Evolutionary conservation across 2,888 invertebrate species (phyloP), one percentile per base, ranked within the genome.

Genomic region (Hypomecis punctinalis): DNA sequence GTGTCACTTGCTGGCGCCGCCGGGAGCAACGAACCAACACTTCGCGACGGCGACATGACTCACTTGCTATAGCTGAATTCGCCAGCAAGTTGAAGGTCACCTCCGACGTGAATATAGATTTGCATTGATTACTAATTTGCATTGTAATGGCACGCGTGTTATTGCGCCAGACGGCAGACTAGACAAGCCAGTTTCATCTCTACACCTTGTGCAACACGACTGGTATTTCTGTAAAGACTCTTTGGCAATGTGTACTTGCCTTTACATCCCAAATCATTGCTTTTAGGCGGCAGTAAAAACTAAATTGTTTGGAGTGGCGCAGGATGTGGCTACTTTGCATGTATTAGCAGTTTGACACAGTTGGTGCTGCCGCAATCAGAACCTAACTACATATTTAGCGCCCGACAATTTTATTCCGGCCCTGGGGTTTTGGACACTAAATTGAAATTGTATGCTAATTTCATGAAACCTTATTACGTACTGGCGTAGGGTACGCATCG

Each of bases 91-190:
- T 80, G 78, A 81, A 82, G 81, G 81, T 75, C 77, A 69, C 35
- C 53, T 51, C 59, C 45, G 23, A 59, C 57, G 58, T 61, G 72
- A 73, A 76, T 74, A 69, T 62, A 70, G 64, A 79, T 78, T 79
- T 73, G 74, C 76, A 76, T 78, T 77, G 76, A 79, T 80, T 74
- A 74, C 71, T 53, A 65, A 79, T 82, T 81, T 75, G 76, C 76
- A 79, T 80, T 72, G 64, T 70, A 74, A 78, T 70, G 49, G 53
- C 66, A 36, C 51, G 63, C 67, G 60, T 61, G 70, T 61, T 69
- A 47, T 54, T 49, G 63, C 54, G 53, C 61, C 57, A 51, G 47
- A 40, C 54, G 6, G n/a, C 23, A 45, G 47, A 55, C 61, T 55
- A 61, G 59, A 56, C 56, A 66, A 45, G 52, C 47, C n/a, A 60